These are phyloP conservation scores for Apteryx mantelli DNA, from an alignment of 2,113 vertebrate genomes.

Conservation along the genomic window DNA sequence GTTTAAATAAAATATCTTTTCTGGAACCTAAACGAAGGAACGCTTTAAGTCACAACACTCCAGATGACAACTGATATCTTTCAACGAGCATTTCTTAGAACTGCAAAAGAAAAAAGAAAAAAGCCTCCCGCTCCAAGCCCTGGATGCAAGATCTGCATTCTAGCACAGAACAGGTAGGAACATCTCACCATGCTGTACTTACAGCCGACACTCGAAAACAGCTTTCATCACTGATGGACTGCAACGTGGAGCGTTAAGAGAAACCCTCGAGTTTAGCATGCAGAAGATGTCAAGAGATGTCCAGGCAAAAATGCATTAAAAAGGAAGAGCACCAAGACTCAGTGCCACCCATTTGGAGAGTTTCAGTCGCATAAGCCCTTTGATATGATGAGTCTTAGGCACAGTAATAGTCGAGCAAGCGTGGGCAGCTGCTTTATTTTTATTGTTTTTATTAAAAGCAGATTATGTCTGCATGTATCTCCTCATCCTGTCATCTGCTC, in stretches of 20 bases:
- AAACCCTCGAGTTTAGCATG: background rate
- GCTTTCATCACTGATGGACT: background rate
- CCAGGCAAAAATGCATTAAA: background rate
- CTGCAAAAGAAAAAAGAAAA: too few relatives aligned
- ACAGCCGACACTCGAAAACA: background rate
- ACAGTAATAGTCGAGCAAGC: background rate
- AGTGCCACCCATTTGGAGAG: background rate
- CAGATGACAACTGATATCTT: background rate
- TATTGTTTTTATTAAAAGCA: background rate
- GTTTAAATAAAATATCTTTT: background rate
- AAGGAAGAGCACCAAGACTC: background rate
- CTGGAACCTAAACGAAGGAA: background rate
- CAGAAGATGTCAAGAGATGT: background rate
- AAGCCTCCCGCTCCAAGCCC: background rate
- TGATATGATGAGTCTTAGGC: background rate
- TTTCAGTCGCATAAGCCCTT: background rate
- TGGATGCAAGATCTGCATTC: rapidly evolving
- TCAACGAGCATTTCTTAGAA: rapidly evolving
- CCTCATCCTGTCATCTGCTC: background rate
- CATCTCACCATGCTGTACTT: rapidly evolving
- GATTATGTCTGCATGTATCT: background rate
- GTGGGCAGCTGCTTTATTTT: background rate
- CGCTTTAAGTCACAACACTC: background rate
- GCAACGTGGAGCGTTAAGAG: background rate
- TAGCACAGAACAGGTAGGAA: rapidly evolving